A percentile compares a stretch with the other conserved stretches of the same genome.
Evolutionary conservation across 1,140 invertebrate genomes (phyloP).

Genomic region (Bemisia tabaci): DNA sequence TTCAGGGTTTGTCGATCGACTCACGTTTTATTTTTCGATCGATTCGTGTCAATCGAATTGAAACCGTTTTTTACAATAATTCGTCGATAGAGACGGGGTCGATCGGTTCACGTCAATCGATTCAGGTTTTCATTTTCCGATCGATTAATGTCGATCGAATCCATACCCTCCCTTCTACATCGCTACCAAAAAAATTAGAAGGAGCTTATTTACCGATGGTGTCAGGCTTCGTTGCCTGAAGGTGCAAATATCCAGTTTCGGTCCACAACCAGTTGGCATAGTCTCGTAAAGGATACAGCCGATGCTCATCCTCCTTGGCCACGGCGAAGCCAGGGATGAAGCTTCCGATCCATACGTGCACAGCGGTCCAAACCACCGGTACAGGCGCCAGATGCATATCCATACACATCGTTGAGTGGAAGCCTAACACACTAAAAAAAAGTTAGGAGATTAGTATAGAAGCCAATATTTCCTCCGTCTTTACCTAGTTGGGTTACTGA

Average conservation of each 20-base stretch:
- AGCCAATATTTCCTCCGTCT: no score
- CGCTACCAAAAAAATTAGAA: no score
- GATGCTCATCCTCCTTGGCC: slow-evolving; percentile 37
- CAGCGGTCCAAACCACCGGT: slow-evolving; percentile 25
- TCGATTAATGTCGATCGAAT: no score
- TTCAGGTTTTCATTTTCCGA: no score
- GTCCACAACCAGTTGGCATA: slow-evolving; percentile 37
- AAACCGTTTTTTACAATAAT: no score
- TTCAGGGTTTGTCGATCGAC: no score
- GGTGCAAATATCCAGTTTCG: slow-evolving; percentile 66
- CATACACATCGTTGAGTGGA: slow-evolving; percentile 55
- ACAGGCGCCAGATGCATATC: no score
- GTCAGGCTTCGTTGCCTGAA: slow-evolving; percentile 83
- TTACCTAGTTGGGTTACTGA: background rate
- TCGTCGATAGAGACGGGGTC: no score
- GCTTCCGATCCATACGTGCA: slow-evolving; percentile 39
- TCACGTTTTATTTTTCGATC: no score
- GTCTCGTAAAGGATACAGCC: slow-evolving; percentile 44
- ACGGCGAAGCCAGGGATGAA: slow-evolving; percentile 40
- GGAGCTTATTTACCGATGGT: slow-evolving; percentile 61
- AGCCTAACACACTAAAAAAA: slow-evolving; percentile 41
- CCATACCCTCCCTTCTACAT: no score
- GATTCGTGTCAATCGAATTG: no score
- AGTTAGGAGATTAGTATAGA: slow-evolving; percentile 12
- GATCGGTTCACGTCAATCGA: no score